A percentile compares a stretch with the other conserved stretches of the same genome.
These are phyloP conservation scores for Rana temporaria DNA, from an alignment of 2,113 vertebrate genomes.

Conservation along the genomic window DNA sequence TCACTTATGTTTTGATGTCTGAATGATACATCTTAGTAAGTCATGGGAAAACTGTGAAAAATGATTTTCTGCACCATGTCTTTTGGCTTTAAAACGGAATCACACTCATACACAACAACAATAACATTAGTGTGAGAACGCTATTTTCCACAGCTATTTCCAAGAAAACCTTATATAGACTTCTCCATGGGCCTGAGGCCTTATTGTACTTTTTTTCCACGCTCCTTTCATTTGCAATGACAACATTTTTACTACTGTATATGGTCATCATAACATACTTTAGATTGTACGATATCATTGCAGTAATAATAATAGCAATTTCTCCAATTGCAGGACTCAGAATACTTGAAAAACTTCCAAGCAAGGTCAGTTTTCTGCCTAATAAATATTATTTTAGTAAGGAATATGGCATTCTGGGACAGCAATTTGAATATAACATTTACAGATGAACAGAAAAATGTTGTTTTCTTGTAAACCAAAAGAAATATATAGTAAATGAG, in stretches of 20 bases:
- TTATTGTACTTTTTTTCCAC: slow-evolving; percentile 29
- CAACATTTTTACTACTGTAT: slow-evolving; percentile 32
- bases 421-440: slow-evolving; percentile 1
- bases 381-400: slow-evolving; percentile 41
- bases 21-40: slow-evolving; percentile 55
- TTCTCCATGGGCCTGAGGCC: slow-evolving; percentile 17
- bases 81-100: slow-evolving; percentile 38
- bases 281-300: slow-evolving; percentile 13
- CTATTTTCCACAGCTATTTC: slow-evolving; percentile 32
- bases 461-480: too few relatives aligned
- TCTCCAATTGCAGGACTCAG: background rate
- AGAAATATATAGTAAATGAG: too few relatives aligned
- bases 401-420: slow-evolving; percentile 10
- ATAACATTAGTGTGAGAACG: slow-evolving; percentile 45
- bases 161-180: slow-evolving; percentile 35
- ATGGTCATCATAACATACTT: slow-evolving; percentile 19
- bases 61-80: slow-evolving; percentile 54
- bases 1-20: slow-evolving; percentile 54
- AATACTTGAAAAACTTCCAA: slow-evolving; percentile 25
- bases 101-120: slow-evolving; percentile 48
- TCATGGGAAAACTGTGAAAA: slow-evolving; percentile 54
- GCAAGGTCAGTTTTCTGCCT: slow-evolving; percentile 1
- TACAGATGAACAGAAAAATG: background rate
- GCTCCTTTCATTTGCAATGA: slow-evolving; percentile 19
- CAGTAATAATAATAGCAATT: slow-evolving; percentile 12